Base-by-base conservation (phyloP, 1,140 invertebrate species). In the Hycleus phaleratus region DNA sequence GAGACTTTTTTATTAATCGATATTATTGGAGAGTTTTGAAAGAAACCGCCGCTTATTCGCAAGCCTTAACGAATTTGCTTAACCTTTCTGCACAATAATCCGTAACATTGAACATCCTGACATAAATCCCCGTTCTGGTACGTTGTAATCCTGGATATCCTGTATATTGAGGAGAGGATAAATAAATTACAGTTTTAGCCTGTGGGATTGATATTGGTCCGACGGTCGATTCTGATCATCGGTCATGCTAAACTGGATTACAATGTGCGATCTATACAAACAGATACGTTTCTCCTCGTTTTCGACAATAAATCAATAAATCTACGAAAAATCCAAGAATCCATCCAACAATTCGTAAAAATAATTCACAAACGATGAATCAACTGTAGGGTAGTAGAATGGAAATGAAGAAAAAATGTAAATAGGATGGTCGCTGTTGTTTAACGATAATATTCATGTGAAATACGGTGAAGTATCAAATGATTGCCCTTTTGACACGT, bases 401-500 rank as follows among this genome's bases (percentile, higher is more conserved):
- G 1, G 18, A 18, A 18, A 18, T 18, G 18, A 18, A 32, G 7
- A 7, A 32, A 32, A 32, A 32, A 32, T 32, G 32, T 32, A 32
- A 32, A 32, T 32, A 32, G 32, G 32, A 32, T 32, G 32, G 2
- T 32, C 32, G 18, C 18, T 32, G 32, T 32, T 5, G 32, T 32
- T 32, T 32, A 32, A 32, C 1, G 32, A 32, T 32, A 32, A 32
- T 32, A 32, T 44, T 26, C 9, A 53, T 46, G 43, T 32, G 46
- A 53, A 45, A 38, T 25, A 53, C 26, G 45, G 40, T 52, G 32
- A 53, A 53, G 38, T 53, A 32, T 53, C 26, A 44, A 53, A 58
- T 53, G 50, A 58, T 58, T 58, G 56, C 42, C 49, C 56, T 58
- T 58, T 58, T 58, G 56, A 58, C 56, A 58, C 56, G 56, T 52